Conservation (phyloP, 2,797 vertebrate species). For the Gadopsis marmoratus region DNA sequence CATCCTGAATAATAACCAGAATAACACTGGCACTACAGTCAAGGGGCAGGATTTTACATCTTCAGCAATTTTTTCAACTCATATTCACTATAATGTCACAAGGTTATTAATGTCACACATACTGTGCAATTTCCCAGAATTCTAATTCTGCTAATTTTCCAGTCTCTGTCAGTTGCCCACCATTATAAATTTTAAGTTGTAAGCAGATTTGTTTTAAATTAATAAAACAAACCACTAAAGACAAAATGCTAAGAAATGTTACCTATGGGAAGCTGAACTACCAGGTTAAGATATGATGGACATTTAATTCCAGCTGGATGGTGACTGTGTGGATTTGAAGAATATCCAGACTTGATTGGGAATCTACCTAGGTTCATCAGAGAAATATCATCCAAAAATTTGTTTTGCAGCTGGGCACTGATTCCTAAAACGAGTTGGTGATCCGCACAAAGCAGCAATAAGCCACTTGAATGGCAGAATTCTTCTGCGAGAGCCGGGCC, state of each 20-base stretch:
- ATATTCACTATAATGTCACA: no score
- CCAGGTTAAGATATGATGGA: not conserved
- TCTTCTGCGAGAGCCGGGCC: not conserved
- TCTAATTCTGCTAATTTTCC: no score
- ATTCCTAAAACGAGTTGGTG: constrained; percentile 1
- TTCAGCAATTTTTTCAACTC: no score
- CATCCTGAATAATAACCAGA: no score
- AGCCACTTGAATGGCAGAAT: constrained; percentile 30
- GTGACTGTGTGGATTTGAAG: not conserved
- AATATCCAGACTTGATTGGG: not conserved
- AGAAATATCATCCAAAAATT: not conserved
- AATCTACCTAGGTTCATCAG: not conserved
- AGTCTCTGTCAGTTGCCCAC: no score
- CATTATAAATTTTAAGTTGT: not conserved
- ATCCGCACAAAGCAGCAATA: constrained; percentile 23
- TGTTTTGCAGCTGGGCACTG: not conserved
- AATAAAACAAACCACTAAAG: not conserved
- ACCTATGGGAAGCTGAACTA: not conserved
- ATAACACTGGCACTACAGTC: no score
- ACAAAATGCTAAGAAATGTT: not conserved
- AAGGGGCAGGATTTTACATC: no score
- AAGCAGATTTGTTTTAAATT: not conserved
- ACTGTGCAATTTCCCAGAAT: no score
- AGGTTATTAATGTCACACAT: no score
- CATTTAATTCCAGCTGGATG: constrained; percentile 4